Evolutionary conservation across 2,888 invertebrate species (phyloP), one percentile per base, ranked within the genome.

Genomic region (Zhengitettix transpicula): DNA sequence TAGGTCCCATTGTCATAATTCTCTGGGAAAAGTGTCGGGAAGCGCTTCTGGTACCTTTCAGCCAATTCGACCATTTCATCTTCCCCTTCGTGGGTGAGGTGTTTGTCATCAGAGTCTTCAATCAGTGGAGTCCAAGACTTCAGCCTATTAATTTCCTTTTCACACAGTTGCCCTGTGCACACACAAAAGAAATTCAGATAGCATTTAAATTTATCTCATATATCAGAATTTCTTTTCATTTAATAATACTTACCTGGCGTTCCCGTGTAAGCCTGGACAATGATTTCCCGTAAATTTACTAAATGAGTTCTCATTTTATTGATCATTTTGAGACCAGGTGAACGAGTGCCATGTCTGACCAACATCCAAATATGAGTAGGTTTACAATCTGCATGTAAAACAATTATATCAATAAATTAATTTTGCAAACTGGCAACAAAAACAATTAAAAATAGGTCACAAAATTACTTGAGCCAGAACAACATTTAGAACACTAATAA

Each of bases 281-380:
- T 79, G 64, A 77, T 71, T 66, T 77, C 69, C 66, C 77, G 77
- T 40, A 85, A 70, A 52, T 74, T 68, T 42, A 76, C 75, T 11
- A 89, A 71, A 56, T 75, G 71, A 1, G 73, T 72, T 52, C 74
- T 76, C 71, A 84, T 81, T 41, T 70, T 70, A 10, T 70, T 63
- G 59, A 86, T 81, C 52, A 81, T 75, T 62, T 79, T 76, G 58
- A 71, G 70, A 65, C 81, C 79, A 0, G 89, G 88, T 70, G 82
- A 78, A 64, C 89, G 78, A n/a, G 87, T 85, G 7, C 89, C 90
- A 73, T 90, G 90, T 9, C 90, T 78, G 51, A 85, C 71, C 17
- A 88, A 67, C 72, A 86, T 78, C 89, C 89, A 90, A 62, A 87
- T 80, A 71, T 85, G 85, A 52, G 73, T 72, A 55, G 81, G 78